Percentiles rank a stretch among this genome's conserved stretches.
phyloP scores from a whole-genome alignment of 2,888 invertebrate species.

The Hyposoter didymator region DNA sequence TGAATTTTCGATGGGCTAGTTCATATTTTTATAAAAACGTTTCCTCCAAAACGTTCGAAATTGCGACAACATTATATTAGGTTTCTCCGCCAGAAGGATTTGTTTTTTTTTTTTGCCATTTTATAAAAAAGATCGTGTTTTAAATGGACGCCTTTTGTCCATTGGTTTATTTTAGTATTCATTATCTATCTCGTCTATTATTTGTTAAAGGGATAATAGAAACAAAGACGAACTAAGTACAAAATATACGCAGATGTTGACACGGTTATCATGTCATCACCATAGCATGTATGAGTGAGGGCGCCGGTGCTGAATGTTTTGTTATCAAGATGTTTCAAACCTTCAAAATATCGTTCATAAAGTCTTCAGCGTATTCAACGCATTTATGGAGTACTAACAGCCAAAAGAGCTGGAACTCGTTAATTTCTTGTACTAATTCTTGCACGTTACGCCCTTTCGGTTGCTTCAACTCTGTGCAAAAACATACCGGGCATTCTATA shows the following conservation, averaged over 20 bases:
- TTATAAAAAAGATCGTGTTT: background rate
- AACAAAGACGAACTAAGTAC: slow-evolving; percentile 23
- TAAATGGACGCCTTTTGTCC: background rate
- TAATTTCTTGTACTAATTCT: background rate
- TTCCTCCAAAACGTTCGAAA: background rate
- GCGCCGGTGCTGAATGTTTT: slow-evolving; percentile 29
- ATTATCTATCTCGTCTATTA: slow-evolving; percentile 36
- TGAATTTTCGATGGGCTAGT: no score
- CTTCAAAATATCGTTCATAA: slow-evolving; percentile 11
- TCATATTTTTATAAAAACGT: background rate
- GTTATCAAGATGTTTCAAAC: slow-evolving; percentile 46
- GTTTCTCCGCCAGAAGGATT: background rate
- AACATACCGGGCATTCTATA: background rate
- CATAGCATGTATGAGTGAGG: background rate
- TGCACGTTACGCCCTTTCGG: background rate
- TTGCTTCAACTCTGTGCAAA: background rate
- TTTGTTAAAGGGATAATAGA: slow-evolving; percentile 32
- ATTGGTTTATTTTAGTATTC: background rate
- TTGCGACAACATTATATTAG: background rate
- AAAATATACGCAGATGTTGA: slow-evolving; percentile 39
- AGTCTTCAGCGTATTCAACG: background rate
- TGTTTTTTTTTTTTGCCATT: background rate
- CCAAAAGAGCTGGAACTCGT: background rate
- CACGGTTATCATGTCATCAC: slow-evolving; percentile 48
- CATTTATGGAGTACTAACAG: slow-evolving; percentile 3